Conservation (phyloP, 2,888 invertebrate genomes). For the Epinotia bilunana region DNA sequence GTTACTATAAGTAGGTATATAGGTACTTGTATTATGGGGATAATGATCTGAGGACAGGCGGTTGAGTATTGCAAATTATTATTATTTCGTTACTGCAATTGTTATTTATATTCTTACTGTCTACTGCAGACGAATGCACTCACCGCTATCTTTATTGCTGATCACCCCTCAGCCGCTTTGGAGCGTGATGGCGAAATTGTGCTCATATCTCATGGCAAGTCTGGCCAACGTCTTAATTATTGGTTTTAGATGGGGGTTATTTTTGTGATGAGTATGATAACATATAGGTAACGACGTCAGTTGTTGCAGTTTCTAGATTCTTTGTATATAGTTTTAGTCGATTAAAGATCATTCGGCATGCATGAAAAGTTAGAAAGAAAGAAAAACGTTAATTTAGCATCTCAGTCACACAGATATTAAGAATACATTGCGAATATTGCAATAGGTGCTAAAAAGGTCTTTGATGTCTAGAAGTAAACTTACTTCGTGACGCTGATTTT, state of each 20-base stretch:
- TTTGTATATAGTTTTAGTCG: background rate
- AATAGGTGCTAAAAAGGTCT: no score
- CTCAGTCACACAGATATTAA: no score
- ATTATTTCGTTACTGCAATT: slow-evolving; percentile 25
- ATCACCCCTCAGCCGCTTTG: slow-evolving; percentile 33
- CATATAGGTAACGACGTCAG: background rate
- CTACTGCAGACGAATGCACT: slow-evolving; percentile 29
- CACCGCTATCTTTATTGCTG: slow-evolving; percentile 28
- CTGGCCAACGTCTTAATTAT: slow-evolving; percentile 35
- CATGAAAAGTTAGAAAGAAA: no score
- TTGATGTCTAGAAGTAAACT: no score
- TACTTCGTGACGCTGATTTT: no score
- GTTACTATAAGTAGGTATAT: background rate
- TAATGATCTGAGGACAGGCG: slow-evolving; percentile 1
- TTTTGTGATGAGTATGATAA: background rate
- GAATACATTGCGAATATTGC: no score
- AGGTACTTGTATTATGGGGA: background rate
- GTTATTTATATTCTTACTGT: slow-evolving; percentile 31
- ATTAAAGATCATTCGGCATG: background rate
- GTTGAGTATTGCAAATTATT: slow-evolving; percentile 8
- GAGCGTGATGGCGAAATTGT: slow-evolving; percentile 34
- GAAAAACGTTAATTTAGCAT: no score
- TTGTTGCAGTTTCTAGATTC: background rate
- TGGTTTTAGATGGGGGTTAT: slow-evolving; percentile 28
- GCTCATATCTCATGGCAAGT: slow-evolving; percentile 28